Evolutionary conservation across 2,113 vertebrate species (phyloP).

Genomic region (Lampris incognitus): DNA sequence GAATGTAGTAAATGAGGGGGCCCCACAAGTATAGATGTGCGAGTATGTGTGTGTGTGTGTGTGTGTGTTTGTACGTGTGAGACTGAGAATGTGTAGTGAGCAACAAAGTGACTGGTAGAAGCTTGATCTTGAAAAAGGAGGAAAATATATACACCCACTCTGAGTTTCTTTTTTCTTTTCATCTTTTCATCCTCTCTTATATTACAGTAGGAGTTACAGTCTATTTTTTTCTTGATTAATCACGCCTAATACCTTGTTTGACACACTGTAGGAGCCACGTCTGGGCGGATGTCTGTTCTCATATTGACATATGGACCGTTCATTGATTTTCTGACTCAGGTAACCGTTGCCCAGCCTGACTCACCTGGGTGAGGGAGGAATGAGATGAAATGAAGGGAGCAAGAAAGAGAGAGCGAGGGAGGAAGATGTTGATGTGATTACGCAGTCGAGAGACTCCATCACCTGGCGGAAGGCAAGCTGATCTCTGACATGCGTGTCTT

Average conservation of each 20-base stretch:
- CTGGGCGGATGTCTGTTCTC: slow-evolving; percentile 8
- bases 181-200: background rate
- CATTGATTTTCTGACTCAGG: slow-evolving; percentile 4
- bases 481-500: slow-evolving; percentile 3
- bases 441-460: background rate
- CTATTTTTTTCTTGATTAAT: background rate
- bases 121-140: too few species aligned
- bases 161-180: background rate
- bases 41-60: background rate
- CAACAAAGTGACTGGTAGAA: too few species aligned
- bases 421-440: slow-evolving; percentile 21
- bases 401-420: background rate
- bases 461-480: background rate
- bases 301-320: slow-evolving; percentile 11
- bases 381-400: background rate
- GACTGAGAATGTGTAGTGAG: background rate
- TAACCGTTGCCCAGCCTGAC: background rate
- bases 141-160: too few species aligned
- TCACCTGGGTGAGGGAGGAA: slow-evolving; percentile 24
- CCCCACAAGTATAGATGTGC: too few species aligned
- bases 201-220: background rate
- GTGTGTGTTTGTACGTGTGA: too few species aligned
- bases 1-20: too few species aligned
- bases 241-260: background rate
- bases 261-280: background rate